phyloP scores from a whole-genome alignment of 2,888 invertebrate species.

The Endotricha flammealis region DNA sequence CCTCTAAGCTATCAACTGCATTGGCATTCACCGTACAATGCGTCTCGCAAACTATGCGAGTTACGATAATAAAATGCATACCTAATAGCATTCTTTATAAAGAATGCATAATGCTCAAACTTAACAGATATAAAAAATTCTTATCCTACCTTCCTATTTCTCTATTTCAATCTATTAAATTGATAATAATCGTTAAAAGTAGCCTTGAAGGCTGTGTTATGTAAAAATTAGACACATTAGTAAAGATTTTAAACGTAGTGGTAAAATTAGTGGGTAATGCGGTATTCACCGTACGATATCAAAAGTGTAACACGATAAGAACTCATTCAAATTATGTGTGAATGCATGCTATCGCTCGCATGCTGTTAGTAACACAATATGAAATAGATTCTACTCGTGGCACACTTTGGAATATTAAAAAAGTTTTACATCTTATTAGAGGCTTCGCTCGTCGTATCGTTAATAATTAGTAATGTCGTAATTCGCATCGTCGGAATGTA shows the following conservation, averaged over 20 bases:
- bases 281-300: background rate
- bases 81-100: too few relatives aligned
- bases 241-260: constrained; percentile 6
- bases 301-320: background rate
- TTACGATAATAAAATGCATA: too few relatives aligned
- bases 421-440: constrained; percentile 4
- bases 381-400: constrained; percentile 1
- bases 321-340: background rate
- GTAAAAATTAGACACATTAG: constrained; percentile 25
- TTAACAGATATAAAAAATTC: constrained; percentile 51
- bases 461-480: background rate
- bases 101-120: constrained; percentile 48
- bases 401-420: constrained; percentile 1
- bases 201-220: constrained; percentile 68
- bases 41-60: background rate
- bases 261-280: constrained; percentile 1
- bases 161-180: constrained; percentile 39
- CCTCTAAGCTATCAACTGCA: too few relatives aligned
- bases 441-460: constrained; percentile 12
- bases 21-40: constrained; percentile 14
- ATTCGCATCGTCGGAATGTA: constrained; percentile 7
- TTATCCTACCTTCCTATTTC: constrained; percentile 42
- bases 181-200: constrained; percentile 41
- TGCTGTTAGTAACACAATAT: constrained; percentile 3
- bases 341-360: background rate